These are phyloP conservation scores for Microchrysa polita DNA, from an alignment of 2,888 invertebrate genomes.

Conservation along the genomic window DNA sequence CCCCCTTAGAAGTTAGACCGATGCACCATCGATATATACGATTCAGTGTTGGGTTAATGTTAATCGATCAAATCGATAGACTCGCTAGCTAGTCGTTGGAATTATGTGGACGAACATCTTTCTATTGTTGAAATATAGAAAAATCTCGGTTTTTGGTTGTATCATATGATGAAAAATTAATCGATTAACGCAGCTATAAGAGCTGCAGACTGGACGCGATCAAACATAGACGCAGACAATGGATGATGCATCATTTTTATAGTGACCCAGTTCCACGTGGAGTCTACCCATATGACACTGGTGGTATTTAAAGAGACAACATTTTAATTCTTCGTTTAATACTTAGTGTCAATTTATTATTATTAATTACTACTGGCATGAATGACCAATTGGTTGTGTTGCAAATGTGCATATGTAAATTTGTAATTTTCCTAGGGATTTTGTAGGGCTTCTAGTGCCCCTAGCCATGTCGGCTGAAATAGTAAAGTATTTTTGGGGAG, in stretches of 20 bases:
- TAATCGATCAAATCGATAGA: constrained; percentile 40
- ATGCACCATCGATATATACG: no score
- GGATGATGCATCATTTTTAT: constrained; percentile 32
- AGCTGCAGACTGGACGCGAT: background rate
- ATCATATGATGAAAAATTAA: constrained; percentile 38
- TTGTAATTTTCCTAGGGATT: background rate
- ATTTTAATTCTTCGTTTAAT: constrained; percentile 17
- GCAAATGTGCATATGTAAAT: constrained; percentile 5
- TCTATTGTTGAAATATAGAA: constrained; percentile 29
- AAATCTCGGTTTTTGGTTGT: constrained; percentile 23
- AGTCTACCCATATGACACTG: constrained; percentile 21
- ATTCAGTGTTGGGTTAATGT: constrained; percentile 18
- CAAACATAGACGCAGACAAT: constrained; percentile 18
- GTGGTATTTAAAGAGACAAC: constrained; percentile 20
- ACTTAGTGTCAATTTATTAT: constrained; percentile 37
- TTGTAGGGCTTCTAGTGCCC: no score
- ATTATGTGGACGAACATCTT: constrained; percentile 17
- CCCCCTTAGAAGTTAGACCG: constrained; percentile 36
- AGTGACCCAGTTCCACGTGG: constrained; percentile 29
- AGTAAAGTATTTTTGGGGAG: background rate
- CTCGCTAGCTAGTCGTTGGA: constrained; percentile 14
- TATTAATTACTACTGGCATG: background rate
- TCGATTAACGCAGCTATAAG: constrained; percentile 37
- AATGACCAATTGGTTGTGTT: constrained; percentile 2
- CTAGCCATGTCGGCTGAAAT: background rate